Conservation (phyloP, 2,113 vertebrate genomes). For the Aegithalos caudatus region DNA sequence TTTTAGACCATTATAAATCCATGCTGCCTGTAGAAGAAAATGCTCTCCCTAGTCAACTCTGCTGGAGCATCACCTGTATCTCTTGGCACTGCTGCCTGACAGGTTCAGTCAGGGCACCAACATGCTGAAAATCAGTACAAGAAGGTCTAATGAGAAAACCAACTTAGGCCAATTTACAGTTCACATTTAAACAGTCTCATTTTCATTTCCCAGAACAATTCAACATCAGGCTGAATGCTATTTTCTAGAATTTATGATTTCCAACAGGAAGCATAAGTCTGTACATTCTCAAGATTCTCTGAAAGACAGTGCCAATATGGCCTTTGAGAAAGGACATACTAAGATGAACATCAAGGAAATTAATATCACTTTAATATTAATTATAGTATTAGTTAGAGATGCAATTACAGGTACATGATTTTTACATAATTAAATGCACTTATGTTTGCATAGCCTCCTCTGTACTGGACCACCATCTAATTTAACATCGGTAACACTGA, state of each 20-base stretch:
- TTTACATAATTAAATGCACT: background rate
- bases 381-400: background rate
- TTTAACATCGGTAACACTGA: background rate
- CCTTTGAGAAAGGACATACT: background rate
- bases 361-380: background rate
- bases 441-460: background rate
- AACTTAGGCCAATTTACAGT: background rate
- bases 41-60: background rate
- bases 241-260: background rate
- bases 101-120: background rate
- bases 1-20: background rate
- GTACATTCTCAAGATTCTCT: background rate
- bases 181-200: background rate
- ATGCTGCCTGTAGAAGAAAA: background rate
- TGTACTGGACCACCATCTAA: background rate
- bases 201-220: background rate
- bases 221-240: background rate
- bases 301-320: background rate
- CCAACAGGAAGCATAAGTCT: background rate
- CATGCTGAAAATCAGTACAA: background rate
- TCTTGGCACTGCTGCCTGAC: rapidly evolving
- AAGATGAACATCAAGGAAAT: background rate
- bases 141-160: background rate
- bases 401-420: background rate
- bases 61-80: background rate